Evolutionary conservation across 1,140 invertebrate genomes (phyloP).

Genomic region (Harpegnathos saltator): DNA sequence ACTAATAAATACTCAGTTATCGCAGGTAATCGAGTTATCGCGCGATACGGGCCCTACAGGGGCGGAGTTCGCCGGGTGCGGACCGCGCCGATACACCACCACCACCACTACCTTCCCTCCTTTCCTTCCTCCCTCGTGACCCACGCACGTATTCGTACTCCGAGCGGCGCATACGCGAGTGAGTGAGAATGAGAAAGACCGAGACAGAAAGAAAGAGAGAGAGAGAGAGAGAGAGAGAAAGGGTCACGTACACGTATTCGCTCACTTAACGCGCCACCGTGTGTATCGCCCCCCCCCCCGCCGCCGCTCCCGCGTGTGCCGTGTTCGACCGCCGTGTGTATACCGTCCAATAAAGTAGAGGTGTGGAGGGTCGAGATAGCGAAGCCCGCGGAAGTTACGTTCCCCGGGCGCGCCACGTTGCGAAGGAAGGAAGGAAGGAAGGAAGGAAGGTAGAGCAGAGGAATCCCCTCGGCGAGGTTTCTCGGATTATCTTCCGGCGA

Average conservation of each 20-base stretch:
- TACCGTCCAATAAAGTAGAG: slow-evolving; percentile 77
- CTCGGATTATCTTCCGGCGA: slow-evolving; percentile 31
- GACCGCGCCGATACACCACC: slow-evolving; percentile 29
- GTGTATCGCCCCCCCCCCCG: slow-evolving; percentile 5
- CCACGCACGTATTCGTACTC: neutral
- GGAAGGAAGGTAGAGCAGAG: too few species aligned
- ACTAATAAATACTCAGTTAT: slow-evolving; percentile 82
- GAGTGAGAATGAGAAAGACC: too few species aligned
- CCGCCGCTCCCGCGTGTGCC: slow-evolving; percentile 28
- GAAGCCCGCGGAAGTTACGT: slow-evolving; percentile 49
- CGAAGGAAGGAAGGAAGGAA: too few species aligned
- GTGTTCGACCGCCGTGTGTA: slow-evolving; percentile 42
- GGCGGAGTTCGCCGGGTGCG: slow-evolving; percentile 41
- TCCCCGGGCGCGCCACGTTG: slow-evolving; percentile 15
- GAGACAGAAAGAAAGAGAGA: too few species aligned
- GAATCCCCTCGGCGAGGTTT: slow-evolving; percentile 20
- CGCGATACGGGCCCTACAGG: slow-evolving; percentile 70
- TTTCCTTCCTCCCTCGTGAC: too few species aligned
- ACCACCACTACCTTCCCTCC: neutral
- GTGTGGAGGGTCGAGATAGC: slow-evolving; percentile 79
- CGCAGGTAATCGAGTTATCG: slow-evolving; percentile 75
- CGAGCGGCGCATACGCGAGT: too few species aligned
- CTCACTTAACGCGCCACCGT: slow-evolving; percentile 32
- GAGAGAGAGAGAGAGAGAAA: neutral
- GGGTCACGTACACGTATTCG: neutral